Evolutionary conservation across 1,140 invertebrate genomes (phyloP), one percentile per base, ranked within the genome.

Genomic region (Drosophila lacertosa): DNA sequence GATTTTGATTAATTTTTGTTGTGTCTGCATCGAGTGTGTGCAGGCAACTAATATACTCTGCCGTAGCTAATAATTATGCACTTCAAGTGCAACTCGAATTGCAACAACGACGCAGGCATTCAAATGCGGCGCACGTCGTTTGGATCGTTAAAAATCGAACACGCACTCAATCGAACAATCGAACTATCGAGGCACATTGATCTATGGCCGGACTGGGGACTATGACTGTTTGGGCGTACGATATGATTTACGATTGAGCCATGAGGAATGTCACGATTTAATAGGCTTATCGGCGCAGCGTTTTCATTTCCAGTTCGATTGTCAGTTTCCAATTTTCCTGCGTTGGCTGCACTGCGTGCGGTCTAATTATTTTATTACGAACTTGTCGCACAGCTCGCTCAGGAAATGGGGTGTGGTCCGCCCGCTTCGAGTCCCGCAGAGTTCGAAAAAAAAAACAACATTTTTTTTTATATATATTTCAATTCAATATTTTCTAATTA

Each of bases 201-300:
- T 88, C 82, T 86, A 86, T 88, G 74, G 63, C 44, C 60, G 51
- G 63, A 51, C 48, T 64, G 24, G 1, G 2, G 26, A 11, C 10
- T n/a, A n/a, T 39, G 32, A 39, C 33, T 35, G 60, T 11, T 42
- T 24, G 45, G 35, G 29, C 55, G 40, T 29, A 71, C 48, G 35
- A 71, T 88, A 86, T 86, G 82, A 86, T 86, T 86, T 88, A 86
- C 82, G 82, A 86, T 86, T 86, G 77, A 81, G 77, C 70, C 83
- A 86, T 88, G 82, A 77, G 64, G 82, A 86, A 88, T 86, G 82
- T 86, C 82, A 86, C 83, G 82, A 86, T 77, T 86, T 86, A 88
- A 88, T 88, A 58, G 82, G 82, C 82, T 86, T 86, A 86, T 82
- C 82, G 83, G 45, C 57, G 80, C 45, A 75, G 64, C 47, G 39